phyloP scores from a whole-genome alignment of 1,140 invertebrate species.

The Asbolus verrucosus region DNA sequence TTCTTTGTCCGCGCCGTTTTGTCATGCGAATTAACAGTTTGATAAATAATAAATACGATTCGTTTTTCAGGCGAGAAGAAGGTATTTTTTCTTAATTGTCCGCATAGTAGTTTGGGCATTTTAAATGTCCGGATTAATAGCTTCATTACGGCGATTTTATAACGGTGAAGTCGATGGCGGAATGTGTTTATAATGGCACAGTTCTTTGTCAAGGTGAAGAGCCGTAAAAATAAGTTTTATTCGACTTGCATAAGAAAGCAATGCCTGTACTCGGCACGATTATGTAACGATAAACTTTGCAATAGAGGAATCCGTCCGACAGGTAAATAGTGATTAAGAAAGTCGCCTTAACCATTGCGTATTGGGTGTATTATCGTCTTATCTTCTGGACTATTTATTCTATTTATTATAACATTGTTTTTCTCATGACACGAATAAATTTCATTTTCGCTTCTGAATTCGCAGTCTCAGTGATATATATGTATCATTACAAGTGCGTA shows the following conservation, averaged over 20 bases:
- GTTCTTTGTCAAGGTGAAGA: slow-evolving; percentile 35
- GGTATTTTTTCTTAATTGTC: slow-evolving; percentile 35
- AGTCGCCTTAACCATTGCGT: not conserved
- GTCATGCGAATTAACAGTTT: no score
- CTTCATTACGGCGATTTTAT: slow-evolving; percentile 23
- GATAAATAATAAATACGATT: no score
- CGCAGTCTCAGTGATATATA: no score
- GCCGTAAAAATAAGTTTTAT: slow-evolving; percentile 28
- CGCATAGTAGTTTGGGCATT: no score
- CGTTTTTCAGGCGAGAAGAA: no score
- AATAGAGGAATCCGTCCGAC: slow-evolving; percentile 6
- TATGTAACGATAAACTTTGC: slow-evolving; percentile 15
- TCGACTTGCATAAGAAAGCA: slow-evolving; percentile 18
- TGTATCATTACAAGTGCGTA: slow-evolving; percentile 21
- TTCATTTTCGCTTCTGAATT: not conserved
- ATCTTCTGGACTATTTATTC: no score
- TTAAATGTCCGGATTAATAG: slow-evolving; percentile 21
- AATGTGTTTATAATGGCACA: slow-evolving; percentile 36
- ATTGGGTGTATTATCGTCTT: no score
- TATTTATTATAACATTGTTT: no score
- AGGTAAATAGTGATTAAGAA: slow-evolving; percentile 27
- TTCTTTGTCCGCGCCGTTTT: no score
- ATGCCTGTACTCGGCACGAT: not conserved
- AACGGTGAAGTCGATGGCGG: slow-evolving; percentile 26
- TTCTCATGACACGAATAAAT: slow-evolving; percentile 3